phyloP scores from a whole-genome alignment of 2,888 invertebrate species.

The Synanthedon formicaeformis region DNA sequence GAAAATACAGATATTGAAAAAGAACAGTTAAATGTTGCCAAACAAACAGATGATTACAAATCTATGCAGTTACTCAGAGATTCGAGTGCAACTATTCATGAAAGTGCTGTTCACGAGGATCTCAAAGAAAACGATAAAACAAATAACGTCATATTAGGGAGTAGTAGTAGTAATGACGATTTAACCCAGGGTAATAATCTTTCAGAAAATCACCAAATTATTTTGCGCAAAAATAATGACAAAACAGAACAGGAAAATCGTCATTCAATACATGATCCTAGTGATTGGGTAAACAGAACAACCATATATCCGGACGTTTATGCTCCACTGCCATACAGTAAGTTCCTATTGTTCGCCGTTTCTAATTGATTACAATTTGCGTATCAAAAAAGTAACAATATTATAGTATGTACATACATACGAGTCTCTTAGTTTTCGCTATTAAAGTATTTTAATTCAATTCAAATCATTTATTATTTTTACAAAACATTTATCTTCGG shows the following conservation, averaged over 20 bases:
- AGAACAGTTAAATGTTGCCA: constrained; percentile 15
- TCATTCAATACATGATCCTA: constrained; percentile 48
- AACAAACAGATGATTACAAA: constrained; percentile 54
- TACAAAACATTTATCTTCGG: too few species aligned
- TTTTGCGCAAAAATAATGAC: constrained; percentile 7
- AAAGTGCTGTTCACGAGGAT: too few species aligned
- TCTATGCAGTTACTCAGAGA: constrained; percentile 33
- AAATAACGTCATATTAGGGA: neutral
- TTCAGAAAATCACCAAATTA: neutral
- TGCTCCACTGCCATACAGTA: constrained; percentile 82
- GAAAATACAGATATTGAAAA: constrained; percentile 1
- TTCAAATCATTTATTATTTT: too few species aligned
- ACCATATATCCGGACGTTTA: constrained; percentile 79
- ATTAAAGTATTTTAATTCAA: too few species aligned
- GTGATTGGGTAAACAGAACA: constrained; percentile 56
- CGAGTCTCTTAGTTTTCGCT: too few species aligned
- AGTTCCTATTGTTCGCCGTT: constrained; percentile 49
- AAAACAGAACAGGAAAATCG: constrained; percentile 31
- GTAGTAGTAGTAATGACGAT: neutral
- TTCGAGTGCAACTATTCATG: constrained; percentile 1
- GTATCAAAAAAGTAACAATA: neutral
- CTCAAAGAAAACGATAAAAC: too few species aligned
- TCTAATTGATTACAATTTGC: constrained; percentile 4
- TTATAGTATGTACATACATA: too few species aligned
- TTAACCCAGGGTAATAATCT: neutral